Base-by-base conservation (phyloP, 2,797 vertebrate species). In the Lutjanus campechanus region DNA sequence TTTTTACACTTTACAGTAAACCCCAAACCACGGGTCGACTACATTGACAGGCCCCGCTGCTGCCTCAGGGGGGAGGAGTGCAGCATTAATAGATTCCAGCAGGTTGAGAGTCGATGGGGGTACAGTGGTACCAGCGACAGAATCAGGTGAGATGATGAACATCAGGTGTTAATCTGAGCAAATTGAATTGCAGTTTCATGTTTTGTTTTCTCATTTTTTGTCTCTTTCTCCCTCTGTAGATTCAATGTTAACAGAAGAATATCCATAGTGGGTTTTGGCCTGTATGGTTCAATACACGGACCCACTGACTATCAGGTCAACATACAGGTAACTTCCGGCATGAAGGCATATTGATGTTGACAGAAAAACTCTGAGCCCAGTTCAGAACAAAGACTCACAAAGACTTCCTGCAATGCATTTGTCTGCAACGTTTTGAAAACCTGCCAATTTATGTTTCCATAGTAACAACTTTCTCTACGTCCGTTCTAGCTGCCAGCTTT, bases 1-100 rank as follows among this genome's bases (percentile, higher is more conserved):
- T 99, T 99, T 94, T 96, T 99, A 92, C 97, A 99, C 96, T 99
- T 99, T 95, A 99, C 98, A 0, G 98, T 99, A 81, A 99, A 99
- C 93, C 98, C 98, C n/a, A 99, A 99, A 95, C 98, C 98, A 0
- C 96, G 97, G 0, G 98, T 99, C 91, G 97, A 99, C 87, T 99
- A 98, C 96, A 99, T 98, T 2, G 98, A 99, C 94, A 92, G 98
- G 65, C 98, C 98, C 0, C 97, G 98, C 82, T 99, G 98, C 96
- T 98, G 98, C 95, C 96, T 99, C 89, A 95, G 98, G 7, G 98
- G 98, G 76, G 98, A 99, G 93, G 98, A 99, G 90, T 97, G 97
- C 92, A 98, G 97, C 95, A 97, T 99, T 95, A 99, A 96, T 92
- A 97, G 98, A 66, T 99, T 99, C 93, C 97, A 98, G 94, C 98